phyloP scores from a whole-genome alignment of 2,797 vertebrate species.

The Trachurus trachurus region DNA sequence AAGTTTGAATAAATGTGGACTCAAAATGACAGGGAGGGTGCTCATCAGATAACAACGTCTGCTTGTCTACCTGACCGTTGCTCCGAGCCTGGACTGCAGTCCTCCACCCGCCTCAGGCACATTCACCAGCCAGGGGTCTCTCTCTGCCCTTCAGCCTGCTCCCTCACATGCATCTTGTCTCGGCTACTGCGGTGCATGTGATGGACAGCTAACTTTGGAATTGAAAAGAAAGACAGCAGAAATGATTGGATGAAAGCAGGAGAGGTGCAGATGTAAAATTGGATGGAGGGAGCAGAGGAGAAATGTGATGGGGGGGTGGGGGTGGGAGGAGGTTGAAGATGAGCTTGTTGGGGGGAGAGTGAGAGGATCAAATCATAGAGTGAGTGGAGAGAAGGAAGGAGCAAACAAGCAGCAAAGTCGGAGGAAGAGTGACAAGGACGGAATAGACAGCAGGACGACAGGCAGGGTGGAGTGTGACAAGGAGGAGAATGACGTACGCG shows the following conservation, averaged over 20 bases:
- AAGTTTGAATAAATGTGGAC: constrained; percentile 22
- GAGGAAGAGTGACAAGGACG: constrained; percentile 79
- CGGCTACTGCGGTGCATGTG: constrained; percentile 30
- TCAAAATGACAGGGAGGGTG: constrained; percentile 12
- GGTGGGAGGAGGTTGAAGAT: constrained; percentile 64
- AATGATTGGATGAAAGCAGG: constrained; percentile 53
- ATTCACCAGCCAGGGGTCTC: constrained; percentile 37
- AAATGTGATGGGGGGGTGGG: constrained; percentile 40
- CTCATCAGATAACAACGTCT: constrained; percentile 24
- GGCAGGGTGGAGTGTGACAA: constrained; percentile 73
- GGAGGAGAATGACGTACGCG: constrained; percentile 75
- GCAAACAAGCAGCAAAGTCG: constrained; percentile 69
- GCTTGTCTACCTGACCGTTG: constrained; percentile 26
- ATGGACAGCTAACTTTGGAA: constrained; percentile 50
- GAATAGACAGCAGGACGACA: constrained; percentile 79
- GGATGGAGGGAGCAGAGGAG: constrained; percentile 38
- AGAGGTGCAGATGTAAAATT: constrained; percentile 58
- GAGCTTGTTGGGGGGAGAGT: constrained; percentile 58
- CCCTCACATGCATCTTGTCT: constrained; percentile 29
- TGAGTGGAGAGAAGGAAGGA: constrained; percentile 55
- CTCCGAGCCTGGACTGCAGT: constrained; percentile 32
- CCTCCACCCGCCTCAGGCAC: constrained; percentile 56
- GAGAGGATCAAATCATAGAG: constrained; percentile 68
- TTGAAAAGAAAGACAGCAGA: constrained; percentile 40
- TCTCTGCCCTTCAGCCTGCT: constrained; percentile 19